Percentiles rank a stretch among this genome's conserved stretches.
Conservation (phyloP, 2,113 vertebrate species). For the Arvicanthis niloticus region DNA sequence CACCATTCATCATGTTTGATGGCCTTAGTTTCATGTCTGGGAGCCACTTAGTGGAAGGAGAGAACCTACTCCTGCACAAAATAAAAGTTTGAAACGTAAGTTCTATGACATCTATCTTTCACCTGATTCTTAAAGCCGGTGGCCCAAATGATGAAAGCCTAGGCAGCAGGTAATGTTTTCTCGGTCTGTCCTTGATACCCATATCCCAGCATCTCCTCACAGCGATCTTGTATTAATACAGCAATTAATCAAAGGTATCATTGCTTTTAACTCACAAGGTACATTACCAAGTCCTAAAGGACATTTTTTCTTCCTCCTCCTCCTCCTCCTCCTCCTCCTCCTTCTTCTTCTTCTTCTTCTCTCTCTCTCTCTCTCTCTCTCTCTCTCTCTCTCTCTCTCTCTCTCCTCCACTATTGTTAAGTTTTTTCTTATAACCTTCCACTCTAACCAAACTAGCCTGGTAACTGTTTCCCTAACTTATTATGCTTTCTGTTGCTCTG, state of each 20-base stretch:
- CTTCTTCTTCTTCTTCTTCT: no score
- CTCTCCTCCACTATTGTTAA: neutral
- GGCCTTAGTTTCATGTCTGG: neutral
- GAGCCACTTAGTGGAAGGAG: neutral
- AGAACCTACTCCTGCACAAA: neutral
- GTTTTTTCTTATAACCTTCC: neutral
- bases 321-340: neutral
- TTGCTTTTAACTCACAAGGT: neutral
- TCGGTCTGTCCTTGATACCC: neutral
- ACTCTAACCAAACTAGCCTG: neutral
- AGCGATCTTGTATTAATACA: neutral
- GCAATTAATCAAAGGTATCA: neutral
- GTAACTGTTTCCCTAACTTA: neutral
- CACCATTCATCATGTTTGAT: neutral
- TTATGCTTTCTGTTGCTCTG: neutral
- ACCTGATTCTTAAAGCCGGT: constrained; percentile 23
- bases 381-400: neutral
- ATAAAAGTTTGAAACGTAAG: neutral
- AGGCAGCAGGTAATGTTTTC: neutral
- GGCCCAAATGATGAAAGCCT: neutral
- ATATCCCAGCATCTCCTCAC: neutral
- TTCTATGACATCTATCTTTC: neutral
- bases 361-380: neutral
- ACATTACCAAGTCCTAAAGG: neutral
- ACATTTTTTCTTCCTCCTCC: neutral